Conservation (phyloP, 2,888 invertebrate genomes). For the Dicyrtoma fusca region DNA sequence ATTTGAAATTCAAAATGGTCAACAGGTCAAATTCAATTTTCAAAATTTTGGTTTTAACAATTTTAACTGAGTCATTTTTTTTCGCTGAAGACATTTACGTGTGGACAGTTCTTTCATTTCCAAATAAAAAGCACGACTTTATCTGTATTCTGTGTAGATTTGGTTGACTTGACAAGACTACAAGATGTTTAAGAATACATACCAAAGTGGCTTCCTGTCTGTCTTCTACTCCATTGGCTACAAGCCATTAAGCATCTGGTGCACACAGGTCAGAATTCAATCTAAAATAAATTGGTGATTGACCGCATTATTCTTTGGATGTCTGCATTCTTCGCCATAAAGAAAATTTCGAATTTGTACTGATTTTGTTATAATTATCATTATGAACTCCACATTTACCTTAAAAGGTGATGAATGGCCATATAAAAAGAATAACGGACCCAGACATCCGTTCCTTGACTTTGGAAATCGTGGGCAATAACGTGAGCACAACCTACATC, state of each 20-base stretch:
- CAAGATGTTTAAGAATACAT: slow-evolving; percentile 61
- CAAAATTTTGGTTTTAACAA: too few relatives aligned
- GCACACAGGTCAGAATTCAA: slow-evolving; percentile 58
- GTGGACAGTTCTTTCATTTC: too few relatives aligned
- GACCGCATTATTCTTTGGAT: neutral
- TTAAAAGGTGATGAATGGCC: slow-evolving; percentile 67
- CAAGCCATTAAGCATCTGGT: slow-evolving; percentile 61
- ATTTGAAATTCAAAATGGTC: too few relatives aligned
- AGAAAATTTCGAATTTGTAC: too few relatives aligned
- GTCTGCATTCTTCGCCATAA: too few relatives aligned
- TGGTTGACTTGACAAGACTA: too few relatives aligned
- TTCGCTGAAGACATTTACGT: too few relatives aligned
- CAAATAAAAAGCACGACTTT: too few relatives aligned
- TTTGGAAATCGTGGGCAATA: slow-evolving; percentile 67
- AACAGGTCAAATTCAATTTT: too few relatives aligned
- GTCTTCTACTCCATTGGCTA: slow-evolving; percentile 61
- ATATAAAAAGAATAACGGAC: slow-evolving; percentile 68
- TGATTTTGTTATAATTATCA: neutral
- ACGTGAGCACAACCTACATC: slow-evolving; percentile 68
- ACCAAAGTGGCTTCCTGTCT: slow-evolving; percentile 61
- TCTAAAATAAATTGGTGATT: neutral
- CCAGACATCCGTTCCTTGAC: slow-evolving; percentile 68
- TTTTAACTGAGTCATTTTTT: too few relatives aligned
- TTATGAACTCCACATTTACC: neutral
- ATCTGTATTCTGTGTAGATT: too few relatives aligned